phyloP scores from a whole-genome alignment of 1,140 invertebrate species.

The Luehdorfia chinensis region DNA sequence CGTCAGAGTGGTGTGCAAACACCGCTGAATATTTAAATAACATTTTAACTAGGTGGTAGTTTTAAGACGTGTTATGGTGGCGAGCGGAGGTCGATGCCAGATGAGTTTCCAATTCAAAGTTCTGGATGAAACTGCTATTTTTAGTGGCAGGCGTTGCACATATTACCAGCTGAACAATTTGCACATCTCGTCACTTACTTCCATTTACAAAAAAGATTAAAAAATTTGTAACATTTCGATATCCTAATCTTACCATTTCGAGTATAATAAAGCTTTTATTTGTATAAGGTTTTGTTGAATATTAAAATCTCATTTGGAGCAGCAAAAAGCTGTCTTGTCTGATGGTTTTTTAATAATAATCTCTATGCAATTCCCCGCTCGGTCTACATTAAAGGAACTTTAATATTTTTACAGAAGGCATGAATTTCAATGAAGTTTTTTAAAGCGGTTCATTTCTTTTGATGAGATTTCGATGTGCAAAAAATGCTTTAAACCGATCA shows the following conservation, averaged over 20 bases:
- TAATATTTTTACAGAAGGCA: neutral
- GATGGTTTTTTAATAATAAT: slow-evolving; percentile 15
- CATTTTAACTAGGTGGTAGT: too few relatives aligned
- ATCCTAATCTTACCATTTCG: slow-evolving; percentile 7
- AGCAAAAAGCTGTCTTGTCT: slow-evolving; percentile 6
- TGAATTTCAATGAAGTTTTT: slow-evolving; percentile 6
- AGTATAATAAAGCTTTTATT: slow-evolving; percentile 10
- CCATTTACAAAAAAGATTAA: too few relatives aligned
- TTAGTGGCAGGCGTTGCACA: too few relatives aligned
- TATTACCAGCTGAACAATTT: too few relatives aligned
- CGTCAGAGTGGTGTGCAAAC: too few relatives aligned
- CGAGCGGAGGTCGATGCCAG: too few relatives aligned
- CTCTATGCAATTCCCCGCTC: slow-evolving; percentile 2
- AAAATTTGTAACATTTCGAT: too few relatives aligned
- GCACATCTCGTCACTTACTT: too few relatives aligned
- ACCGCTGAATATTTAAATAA: too few relatives aligned
- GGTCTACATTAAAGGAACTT: slow-evolving; percentile 7
- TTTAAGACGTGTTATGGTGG: too few relatives aligned
- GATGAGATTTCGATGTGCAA: slow-evolving; percentile 20
- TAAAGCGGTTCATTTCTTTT: slow-evolving; percentile 22
- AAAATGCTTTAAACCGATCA: slow-evolving; percentile 22
- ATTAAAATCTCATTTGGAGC: slow-evolving; percentile 25
- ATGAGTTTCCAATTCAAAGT: too few relatives aligned
- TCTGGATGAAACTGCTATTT: too few relatives aligned
- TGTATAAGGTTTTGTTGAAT: slow-evolving; percentile 10